phyloP scores from a whole-genome alignment of 1,140 invertebrate genomes.

The Melanaphis sacchari region DNA sequence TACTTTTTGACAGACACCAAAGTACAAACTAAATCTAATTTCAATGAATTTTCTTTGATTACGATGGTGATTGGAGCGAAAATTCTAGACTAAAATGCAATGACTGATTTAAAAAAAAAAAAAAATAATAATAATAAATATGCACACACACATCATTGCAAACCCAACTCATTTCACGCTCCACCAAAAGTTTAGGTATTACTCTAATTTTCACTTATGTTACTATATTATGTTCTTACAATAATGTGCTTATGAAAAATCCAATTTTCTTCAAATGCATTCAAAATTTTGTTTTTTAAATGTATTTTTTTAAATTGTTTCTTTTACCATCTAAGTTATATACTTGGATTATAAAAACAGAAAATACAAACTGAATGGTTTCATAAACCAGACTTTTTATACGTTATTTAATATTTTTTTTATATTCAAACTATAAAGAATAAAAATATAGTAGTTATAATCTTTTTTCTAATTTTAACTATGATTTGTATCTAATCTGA shows the following conservation, averaged over 20 bases:
- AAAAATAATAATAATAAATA: no score
- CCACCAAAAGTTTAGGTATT: not conserved
- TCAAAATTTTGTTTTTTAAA: not conserved
- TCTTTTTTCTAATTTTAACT: not conserved
- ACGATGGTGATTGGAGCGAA: not conserved
- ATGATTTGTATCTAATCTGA: not conserved
- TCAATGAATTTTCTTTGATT: not conserved
- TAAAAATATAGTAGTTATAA: not conserved
- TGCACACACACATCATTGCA: not conserved
- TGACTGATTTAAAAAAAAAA: not conserved
- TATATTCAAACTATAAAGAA: not conserved
- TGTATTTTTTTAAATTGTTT: not conserved
- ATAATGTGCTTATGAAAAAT: not conserved
- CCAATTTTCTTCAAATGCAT: not conserved
- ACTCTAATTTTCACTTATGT: not conserved
- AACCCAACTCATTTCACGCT: not conserved
- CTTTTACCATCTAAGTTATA: fast-evolving
- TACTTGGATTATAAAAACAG: not conserved
- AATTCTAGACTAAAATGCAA: not conserved
- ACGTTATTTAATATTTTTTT: not conserved
- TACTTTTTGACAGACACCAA: not conserved
- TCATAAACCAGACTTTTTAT: not conserved
- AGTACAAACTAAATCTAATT: not conserved
- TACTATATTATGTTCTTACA: not conserved
- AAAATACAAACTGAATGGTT: not conserved